These are phyloP conservation scores for Campoletis sonorensis DNA, from an alignment of 1,140 invertebrate species.

Conservation along the genomic window DNA sequence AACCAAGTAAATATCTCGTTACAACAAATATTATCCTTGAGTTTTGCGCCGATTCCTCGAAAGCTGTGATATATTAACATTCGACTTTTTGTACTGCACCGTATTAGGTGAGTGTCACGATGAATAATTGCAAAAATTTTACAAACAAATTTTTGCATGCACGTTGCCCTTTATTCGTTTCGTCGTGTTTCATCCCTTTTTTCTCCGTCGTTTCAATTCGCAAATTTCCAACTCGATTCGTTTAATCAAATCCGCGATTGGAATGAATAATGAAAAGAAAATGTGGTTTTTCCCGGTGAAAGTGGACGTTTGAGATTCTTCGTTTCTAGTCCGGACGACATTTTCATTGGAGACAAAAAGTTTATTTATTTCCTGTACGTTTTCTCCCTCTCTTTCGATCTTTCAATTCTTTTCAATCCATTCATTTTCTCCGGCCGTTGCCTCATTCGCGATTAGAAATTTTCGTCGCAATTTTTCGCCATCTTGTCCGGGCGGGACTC, in stretches of 20 bases:
- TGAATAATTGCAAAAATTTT: neutral
- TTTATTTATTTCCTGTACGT: neutral
- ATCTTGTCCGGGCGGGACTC: slow-evolving; percentile 71
- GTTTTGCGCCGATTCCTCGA: slow-evolving; percentile 61
- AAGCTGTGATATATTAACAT: slow-evolving; percentile 70
- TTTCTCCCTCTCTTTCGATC: slow-evolving; percentile 57
- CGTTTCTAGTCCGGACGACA: slow-evolving; percentile 29
- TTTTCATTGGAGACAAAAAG: slow-evolving; percentile 29
- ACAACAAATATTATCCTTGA: neutral
- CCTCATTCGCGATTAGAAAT: slow-evolving; percentile 47
- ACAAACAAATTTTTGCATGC: no score
- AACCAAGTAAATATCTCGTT: neutral
- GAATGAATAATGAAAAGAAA: neutral
- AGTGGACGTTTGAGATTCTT: neutral
- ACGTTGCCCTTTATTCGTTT: no score
- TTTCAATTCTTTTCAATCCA: slow-evolving; percentile 33
- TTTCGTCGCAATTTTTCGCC: slow-evolving; percentile 61
- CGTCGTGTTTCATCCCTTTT: no score
- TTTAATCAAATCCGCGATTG: neutral
- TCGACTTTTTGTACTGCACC: slow-evolving; percentile 62
- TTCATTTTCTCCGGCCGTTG: no score
- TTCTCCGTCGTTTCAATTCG: no score
- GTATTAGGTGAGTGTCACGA: slow-evolving; percentile 65
- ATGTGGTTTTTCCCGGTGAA: slow-evolving; percentile 30
- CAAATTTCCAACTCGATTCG: no score